phyloP scores from a whole-genome alignment of 2,797 vertebrate genomes.

The Heliangelus exortis region DNA sequence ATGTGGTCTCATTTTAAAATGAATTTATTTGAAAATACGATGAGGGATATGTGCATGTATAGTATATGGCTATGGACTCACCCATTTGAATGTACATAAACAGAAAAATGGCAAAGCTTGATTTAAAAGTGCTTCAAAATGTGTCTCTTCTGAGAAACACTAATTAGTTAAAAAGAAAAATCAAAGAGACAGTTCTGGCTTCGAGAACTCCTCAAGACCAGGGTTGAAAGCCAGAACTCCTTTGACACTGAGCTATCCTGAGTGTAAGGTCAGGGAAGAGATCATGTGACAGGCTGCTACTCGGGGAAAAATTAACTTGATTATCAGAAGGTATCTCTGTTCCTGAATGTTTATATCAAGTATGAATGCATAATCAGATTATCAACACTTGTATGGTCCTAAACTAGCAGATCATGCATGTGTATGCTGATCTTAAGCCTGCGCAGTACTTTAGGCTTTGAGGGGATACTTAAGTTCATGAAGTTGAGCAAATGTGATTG shows the following conservation, averaged over 20 bases:
- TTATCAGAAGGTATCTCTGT: neutral
- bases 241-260: neutral
- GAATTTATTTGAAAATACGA: constrained; percentile 26
- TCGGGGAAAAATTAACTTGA: neutral
- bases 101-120: neutral
- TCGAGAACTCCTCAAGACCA: neutral
- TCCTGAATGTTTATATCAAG: neutral
- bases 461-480: neutral
- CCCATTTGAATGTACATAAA: neutral
- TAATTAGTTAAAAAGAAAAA: neutral
- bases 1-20: neutral
- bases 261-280: constrained; percentile 17
- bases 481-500: neutral
- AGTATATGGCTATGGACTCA: neutral
- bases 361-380: neutral
- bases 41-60: neutral
- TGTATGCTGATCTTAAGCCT: neutral
- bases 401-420: neutral
- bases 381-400: neutral
- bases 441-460: neutral
- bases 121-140: neutral
- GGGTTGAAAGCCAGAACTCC: neutral
- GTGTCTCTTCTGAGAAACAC: neutral
- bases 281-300: neutral
- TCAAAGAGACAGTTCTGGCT: neutral